Evolutionary conservation across 2,797 vertebrate genomes (phyloP).

Genomic region (Mareca strepera): DNA sequence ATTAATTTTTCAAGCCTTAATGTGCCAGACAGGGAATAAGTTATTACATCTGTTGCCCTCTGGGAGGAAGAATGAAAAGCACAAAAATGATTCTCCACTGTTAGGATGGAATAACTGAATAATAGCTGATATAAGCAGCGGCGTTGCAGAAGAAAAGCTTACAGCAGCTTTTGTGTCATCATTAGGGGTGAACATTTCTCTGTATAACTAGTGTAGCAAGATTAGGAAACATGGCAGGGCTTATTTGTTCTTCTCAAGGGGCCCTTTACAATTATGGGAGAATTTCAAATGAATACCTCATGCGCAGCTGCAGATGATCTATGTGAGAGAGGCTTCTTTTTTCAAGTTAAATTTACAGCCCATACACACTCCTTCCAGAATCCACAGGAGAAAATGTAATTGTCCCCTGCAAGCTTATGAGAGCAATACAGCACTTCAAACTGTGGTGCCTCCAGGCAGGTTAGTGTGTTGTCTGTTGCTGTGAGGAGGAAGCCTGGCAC

Average conservation of each 20-base stretch:
- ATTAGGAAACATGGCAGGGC: conserved; percentile 57
- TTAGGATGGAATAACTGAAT: conserved; percentile 67
- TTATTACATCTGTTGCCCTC: conserved; percentile 77
- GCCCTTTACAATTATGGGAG: conserved; percentile 38
- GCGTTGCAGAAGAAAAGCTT: conserved; percentile 56
- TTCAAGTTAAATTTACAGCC: background rate
- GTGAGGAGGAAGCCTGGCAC: background rate
- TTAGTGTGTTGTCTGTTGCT: background rate
- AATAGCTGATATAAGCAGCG: conserved; percentile 63
- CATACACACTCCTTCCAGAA: rapidly evolving
- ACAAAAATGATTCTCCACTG: conserved; percentile 43
- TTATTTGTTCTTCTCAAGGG: conserved; percentile 62
- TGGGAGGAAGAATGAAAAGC: conserved; percentile 75
- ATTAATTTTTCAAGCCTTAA: conserved; percentile 77
- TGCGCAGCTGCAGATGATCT: background rate
- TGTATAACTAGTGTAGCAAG: conserved; percentile 53
- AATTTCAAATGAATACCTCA: conserved; percentile 7
- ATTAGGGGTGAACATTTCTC: conserved; percentile 40
- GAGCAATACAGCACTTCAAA: background rate
- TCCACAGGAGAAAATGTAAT: background rate
- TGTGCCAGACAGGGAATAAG: conserved; percentile 74
- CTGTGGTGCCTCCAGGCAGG: background rate
- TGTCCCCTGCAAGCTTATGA: background rate
- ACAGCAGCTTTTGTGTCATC: conserved; percentile 71
- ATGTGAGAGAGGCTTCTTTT: background rate